Conservation (phyloP, 2,797 vertebrate species). For the Malacoctenus gilli region DNA sequence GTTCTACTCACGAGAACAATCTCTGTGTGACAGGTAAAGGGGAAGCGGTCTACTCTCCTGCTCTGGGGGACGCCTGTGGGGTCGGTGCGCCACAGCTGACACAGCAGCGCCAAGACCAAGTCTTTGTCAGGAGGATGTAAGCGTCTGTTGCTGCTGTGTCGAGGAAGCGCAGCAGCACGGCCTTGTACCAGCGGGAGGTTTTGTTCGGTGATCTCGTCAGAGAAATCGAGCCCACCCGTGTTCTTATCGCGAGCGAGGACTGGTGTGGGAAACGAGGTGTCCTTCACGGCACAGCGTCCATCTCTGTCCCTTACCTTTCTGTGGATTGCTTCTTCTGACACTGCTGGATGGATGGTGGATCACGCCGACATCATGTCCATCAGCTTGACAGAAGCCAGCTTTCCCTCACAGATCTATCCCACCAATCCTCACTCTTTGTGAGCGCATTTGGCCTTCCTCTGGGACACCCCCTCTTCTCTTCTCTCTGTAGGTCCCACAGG, state of each 20-base stretch:
- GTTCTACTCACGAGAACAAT: too few species aligned
- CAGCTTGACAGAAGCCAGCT: background rate
- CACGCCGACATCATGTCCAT: background rate
- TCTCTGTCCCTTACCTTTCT: constrained; percentile 1
- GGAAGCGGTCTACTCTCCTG: too few species aligned
- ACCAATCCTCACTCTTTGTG: background rate
- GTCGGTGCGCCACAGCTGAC: too few species aligned
- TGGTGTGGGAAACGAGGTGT: constrained; percentile 2
- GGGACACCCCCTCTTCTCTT: background rate
- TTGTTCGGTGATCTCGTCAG: too few species aligned
- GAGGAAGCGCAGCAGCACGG: too few species aligned
- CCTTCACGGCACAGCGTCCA: constrained; percentile 2
- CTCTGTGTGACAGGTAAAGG: too few species aligned
- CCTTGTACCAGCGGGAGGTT: too few species aligned
- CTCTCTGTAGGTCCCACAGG: background rate
- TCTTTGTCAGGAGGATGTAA: too few species aligned
- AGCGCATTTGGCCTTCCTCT: background rate
- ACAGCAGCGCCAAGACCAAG: too few species aligned
- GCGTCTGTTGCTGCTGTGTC: too few species aligned
- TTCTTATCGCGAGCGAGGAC: constrained; percentile 20
- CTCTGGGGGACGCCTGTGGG: too few species aligned
- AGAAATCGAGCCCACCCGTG: constrained; percentile 24
- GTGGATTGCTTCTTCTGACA: background rate
- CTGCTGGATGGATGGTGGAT: constrained; percentile 2
- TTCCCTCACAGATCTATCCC: background rate